Base-by-base conservation (phyloP, 2,113 vertebrate genomes). In the Gambusia holbrooki region DNA sequence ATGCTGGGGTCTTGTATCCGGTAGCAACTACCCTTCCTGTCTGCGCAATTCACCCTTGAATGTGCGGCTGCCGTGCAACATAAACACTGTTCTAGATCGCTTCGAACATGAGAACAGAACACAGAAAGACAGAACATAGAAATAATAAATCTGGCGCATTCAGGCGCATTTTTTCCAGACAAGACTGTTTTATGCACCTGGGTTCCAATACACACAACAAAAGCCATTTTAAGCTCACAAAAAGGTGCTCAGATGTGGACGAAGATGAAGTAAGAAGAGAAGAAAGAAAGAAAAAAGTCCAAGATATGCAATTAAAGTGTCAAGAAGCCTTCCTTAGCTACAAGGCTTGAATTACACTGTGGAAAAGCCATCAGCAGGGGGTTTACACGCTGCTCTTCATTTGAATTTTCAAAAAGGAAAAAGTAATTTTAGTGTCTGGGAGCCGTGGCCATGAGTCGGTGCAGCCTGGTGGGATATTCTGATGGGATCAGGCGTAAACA, bases 241-340 rank as follows among this genome's bases (percentile, higher is more conserved):
- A n/a, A 79, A 82, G 60, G 62, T 74, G 66, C 72, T 12, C 58
- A 51, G 48, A 42, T 4, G 13, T n/a, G 61, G 66, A 69, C 62
- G 19, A 68, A 37, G 62, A 69, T 62, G 37, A 62, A 54, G 65
- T 67, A 77, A 78, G 73, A 84, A 68, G 66, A 80, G 64, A 82
- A 75, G 73, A 75, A 79, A 10, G 2, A 42, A 14, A 66, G 25
- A 64, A 35, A 71, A 33, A 25, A 32, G 3, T 35, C 33, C 37
- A 51, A 48, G 58, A 63, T 40, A 42, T 62, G 66, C 62, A 84
- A 89, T 92, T 78, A 87, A 83, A 87, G 81, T 71, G 86, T 89
- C 82, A 90, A 88, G 79, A 76, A 85, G 83, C 69, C 66, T 65
- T 77, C 54, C 68, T 65, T 48, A 58, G 71, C 65, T 51, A 61